phyloP scores from a whole-genome alignment of 2,113 vertebrate species.

The Aplodontia rufa region DNA sequence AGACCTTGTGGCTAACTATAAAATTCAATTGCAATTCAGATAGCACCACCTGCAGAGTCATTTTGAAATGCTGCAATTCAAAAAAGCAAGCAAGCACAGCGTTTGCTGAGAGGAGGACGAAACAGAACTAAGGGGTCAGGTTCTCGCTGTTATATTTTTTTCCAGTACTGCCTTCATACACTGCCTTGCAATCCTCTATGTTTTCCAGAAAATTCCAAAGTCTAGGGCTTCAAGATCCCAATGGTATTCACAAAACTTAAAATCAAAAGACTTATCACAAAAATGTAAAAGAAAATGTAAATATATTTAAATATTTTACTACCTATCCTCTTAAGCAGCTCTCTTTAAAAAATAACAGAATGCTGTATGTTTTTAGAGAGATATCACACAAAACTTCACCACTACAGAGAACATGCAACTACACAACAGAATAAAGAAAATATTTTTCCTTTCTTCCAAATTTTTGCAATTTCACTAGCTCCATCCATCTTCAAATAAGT shows the following conservation, averaged over 20 bases:
- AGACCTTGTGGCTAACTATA: background rate
- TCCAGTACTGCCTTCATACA: background rate
- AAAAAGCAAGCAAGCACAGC: constrained; percentile 22
- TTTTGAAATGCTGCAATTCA: constrained; percentile 3
- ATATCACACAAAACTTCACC: background rate
- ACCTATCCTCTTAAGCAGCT: background rate
- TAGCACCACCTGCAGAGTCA: constrained; percentile 46
- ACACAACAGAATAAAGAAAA: background rate
- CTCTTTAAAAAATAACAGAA: background rate
- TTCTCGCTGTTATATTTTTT: background rate
- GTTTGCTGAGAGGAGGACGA: background rate
- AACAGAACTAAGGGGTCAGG: constrained; percentile 2
- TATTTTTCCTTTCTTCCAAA: background rate
- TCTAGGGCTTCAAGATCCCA: background rate
- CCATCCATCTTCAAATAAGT: background rate
- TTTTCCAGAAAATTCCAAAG: constrained; percentile 26
- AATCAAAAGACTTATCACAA: background rate
- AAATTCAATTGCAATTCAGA: constrained; percentile 31
- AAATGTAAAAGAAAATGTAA: background rate
- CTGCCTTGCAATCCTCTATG: background rate
- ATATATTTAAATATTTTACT: constrained; percentile 1
- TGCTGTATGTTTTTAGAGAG: background rate
- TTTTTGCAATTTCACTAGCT: constrained; percentile 5
- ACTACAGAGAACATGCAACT: background rate
- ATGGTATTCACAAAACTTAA: background rate